Evolutionary conservation across 2,888 invertebrate genomes (phyloP), one percentile per base, ranked within the genome.

Genomic region (Himalopsyche tibetana): DNA sequence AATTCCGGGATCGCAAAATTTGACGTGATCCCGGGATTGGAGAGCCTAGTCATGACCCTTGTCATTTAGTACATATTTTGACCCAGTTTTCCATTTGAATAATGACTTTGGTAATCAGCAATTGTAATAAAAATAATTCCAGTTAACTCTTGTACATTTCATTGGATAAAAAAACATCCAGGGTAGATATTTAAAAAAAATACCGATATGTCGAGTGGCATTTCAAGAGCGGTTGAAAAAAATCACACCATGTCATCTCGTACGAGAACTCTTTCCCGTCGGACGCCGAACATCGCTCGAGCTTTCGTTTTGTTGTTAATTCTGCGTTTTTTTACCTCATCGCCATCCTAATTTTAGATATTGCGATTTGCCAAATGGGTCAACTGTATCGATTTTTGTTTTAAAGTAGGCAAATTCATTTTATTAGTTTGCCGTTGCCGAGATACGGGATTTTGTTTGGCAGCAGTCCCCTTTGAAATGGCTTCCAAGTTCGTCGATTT

Each of bases 351-450:
- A 63, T 63, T 63, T 63, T 28, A 63, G n/a, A n/a, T 28, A n/a
- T n/a, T 19, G 56, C 56, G 5, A 56, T 8, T 63, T 19, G 63
- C 19, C 5, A 63, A 63, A 19, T 63, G 6, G 63, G 63, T 63
- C 63, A 63, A 19, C 63, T 28, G 63, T 63, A 63, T 63, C 63
- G 63, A 63, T 63, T 63, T 63, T 63, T 28, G 63, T 63, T 19
- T 63, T 63, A 63, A 63, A 63, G 28, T 63, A 19, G 63, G 63
- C 9, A 63, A 4, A 63, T 19, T 63, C 19, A 28, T 63, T 19
- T 63, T 63, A 63, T 63, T 63, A 63, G 19, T 63, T 63, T 63
- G 8, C 19, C 19, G 63, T 63, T 63, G 63, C 63, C 63, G 8
- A 19, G 63, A 63, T 19, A 19, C 19, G 56, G 19, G 6, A 8